Evolutionary conservation across 2,888 invertebrate species (phyloP).

Genomic region (Notocelia uddmanniana): DNA sequence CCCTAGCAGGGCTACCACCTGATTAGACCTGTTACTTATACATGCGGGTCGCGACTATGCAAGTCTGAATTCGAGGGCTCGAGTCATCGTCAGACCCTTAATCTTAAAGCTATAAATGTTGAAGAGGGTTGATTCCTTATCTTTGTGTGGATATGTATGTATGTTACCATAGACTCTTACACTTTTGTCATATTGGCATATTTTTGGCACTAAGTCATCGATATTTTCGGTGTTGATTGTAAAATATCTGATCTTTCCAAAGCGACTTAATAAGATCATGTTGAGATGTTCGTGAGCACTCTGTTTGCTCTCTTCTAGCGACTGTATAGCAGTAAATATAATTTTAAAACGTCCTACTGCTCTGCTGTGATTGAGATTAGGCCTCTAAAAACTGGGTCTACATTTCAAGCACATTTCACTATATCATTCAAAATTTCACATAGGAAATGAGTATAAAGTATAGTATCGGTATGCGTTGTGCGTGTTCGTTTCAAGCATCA

Average conservation of each 20-base stretch:
- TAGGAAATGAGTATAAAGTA: too few species aligned
- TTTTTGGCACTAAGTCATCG: too few species aligned
- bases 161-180: too few species aligned
- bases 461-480: too few species aligned
- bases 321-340: not conserved
- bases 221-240: too few species aligned
- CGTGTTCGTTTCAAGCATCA: too few species aligned
- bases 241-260: too few species aligned
- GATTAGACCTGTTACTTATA: constrained; percentile 22
- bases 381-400: not conserved
- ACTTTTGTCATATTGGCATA: too few species aligned
- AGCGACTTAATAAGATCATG: not conserved
- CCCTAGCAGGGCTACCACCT: not conserved
- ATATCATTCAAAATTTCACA: too few species aligned
- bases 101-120: constrained; percentile 19
- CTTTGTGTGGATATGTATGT: too few species aligned
- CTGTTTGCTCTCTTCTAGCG: not conserved
- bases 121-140: constrained; percentile 17
- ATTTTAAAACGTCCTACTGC: not conserved
- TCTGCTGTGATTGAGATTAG: not conserved
- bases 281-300: too few species aligned
- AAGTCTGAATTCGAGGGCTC: constrained; percentile 20
- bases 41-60: constrained; percentile 29
- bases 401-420: too few species aligned
- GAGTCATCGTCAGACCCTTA: constrained; percentile 11